A percentile compares a stretch with the other conserved stretches of the same genome.
Conservation (phyloP, 2,888 invertebrate species). For the Ligdia adustata region DNA sequence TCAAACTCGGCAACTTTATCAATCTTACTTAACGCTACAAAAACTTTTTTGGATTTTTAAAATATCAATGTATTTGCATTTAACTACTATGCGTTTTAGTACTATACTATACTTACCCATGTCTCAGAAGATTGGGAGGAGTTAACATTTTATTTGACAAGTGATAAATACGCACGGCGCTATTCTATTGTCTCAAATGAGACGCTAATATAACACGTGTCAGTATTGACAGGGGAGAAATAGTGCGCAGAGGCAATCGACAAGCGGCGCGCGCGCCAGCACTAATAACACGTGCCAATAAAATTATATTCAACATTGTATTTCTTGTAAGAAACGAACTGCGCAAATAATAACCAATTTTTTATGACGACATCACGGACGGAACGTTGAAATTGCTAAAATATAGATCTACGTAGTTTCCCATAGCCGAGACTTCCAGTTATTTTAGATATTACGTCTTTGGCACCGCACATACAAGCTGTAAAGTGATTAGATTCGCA, state of each 20-base stretch:
- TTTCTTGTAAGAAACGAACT: slow-evolving; percentile 57
- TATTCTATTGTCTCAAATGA: slow-evolving; percentile 13
- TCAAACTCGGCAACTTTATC: too few relatives aligned
- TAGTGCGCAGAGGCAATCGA: slow-evolving; percentile 46
- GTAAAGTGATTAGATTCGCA: slow-evolving; percentile 45
- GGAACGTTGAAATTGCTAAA: slow-evolving; percentile 49
- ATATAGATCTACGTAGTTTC: slow-evolving; percentile 61
- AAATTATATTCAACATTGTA: slow-evolving; percentile 43
- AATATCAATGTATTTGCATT: too few relatives aligned
- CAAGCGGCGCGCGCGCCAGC: slow-evolving; percentile 51
- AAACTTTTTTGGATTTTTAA: too few relatives aligned
- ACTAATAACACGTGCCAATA: slow-evolving; percentile 65
- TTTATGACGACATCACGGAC: slow-evolving; percentile 49
- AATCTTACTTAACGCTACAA: too few relatives aligned
- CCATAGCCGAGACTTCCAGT: slow-evolving; percentile 57
- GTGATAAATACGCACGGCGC: slow-evolving; percentile 1
- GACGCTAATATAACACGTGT: slow-evolving; percentile 47
- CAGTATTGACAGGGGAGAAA: slow-evolving; percentile 55
- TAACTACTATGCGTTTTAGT: too few relatives aligned
- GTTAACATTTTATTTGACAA: slow-evolving; percentile 16
- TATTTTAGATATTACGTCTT: slow-evolving; percentile 74
- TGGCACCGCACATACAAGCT: slow-evolving; percentile 58
- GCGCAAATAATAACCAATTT: slow-evolving; percentile 67
- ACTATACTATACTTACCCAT: neutral
- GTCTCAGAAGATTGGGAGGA: slow-evolving; percentile 4